A percentile compares a stretch with the other conserved stretches of the same genome.
Conservation (phyloP, 2,888 invertebrate species). For the Pyrrhia umbra region DNA sequence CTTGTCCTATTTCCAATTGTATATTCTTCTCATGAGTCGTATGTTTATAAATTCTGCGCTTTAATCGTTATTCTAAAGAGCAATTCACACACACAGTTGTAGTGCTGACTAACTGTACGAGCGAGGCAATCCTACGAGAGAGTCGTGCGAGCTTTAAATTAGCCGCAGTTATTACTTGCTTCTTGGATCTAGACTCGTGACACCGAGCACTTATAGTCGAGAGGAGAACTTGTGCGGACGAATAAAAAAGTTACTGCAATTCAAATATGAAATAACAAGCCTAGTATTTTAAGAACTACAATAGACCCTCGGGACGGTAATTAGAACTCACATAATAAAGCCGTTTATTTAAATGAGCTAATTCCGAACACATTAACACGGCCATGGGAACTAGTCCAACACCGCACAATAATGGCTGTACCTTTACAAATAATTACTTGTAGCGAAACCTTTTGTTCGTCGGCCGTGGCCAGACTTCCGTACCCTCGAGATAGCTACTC, state of each 20-base stretch:
- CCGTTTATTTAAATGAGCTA: conserved; percentile 30
- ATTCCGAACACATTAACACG: conserved; percentile 24
- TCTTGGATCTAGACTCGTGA: conserved; percentile 1
- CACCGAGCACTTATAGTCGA: background rate
- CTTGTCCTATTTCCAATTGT: no score
- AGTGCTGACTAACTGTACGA: background rate
- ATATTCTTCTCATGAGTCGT: no score
- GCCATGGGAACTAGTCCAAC: conserved; percentile 24
- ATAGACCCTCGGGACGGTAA: background rate
- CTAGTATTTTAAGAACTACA: no score
- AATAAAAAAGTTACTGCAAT: no score
- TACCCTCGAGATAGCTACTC: conserved; percentile 16
- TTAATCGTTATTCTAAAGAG: background rate
- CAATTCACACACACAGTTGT: background rate
- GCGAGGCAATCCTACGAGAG: no score
- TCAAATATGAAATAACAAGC: background rate
- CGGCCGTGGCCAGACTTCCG: conserved; percentile 23
- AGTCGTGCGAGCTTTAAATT: background rate
- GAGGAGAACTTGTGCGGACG: background rate
- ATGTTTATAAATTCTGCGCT: background rate
- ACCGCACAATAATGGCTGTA: conserved; percentile 12
- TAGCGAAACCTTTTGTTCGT: conserved; percentile 12
- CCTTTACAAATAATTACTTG: conserved; percentile 34
- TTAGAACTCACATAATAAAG: background rate
- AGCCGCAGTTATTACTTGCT: background rate